Evolutionary conservation across 2,113 vertebrate species (phyloP), one percentile per base, ranked within the genome.

Genomic region (Sciurus niger): DNA sequence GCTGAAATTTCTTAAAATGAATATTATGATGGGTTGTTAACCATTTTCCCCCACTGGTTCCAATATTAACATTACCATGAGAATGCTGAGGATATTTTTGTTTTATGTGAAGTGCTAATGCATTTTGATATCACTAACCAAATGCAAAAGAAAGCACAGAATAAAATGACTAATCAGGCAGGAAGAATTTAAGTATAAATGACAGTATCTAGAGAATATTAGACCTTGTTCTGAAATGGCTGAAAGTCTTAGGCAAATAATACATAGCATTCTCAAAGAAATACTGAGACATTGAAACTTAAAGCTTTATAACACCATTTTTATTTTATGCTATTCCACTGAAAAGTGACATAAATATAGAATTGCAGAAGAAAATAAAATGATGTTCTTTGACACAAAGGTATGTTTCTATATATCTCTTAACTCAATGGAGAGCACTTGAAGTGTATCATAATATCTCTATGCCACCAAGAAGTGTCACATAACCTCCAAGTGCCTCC

Each of bases 1-100:
- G 51, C 89, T 40, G 17, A 94, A 73, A 96, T 65, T 89, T 97
- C 93, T 97, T 94, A 96, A 70, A 46, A 96, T 63, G n/a, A 98
- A 79, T 40, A 67, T 14, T 84, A 43, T 96, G 93, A 96, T 17
- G 1, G 28, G 34, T 72, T 94, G 28, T 96, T 96, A 96, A 82
- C 89, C 32, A 93, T 94, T 32, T 7, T 7, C 5, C 63, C 87
- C 82, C 1, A 22, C 90, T 60, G 13, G 24, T 97, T 93, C 90
- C 77, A 20, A 95, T 89, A 92, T 37, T 85, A 89, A 10, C 18
- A 83, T 91, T 84, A 40, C 1, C 8, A 24, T 86, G 51, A 96
- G 24, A 91, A 53, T 91, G 12, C 34, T 91, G 14, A 78, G 34
- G 51, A 84, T 46, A 76, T 90, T 97, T 98, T 97, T 94, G 40